Percentiles rank a stretch among this genome's conserved stretches.
Evolutionary conservation across 2,113 vertebrate species (phyloP).

Genomic region (Macrotus californicus): DNA sequence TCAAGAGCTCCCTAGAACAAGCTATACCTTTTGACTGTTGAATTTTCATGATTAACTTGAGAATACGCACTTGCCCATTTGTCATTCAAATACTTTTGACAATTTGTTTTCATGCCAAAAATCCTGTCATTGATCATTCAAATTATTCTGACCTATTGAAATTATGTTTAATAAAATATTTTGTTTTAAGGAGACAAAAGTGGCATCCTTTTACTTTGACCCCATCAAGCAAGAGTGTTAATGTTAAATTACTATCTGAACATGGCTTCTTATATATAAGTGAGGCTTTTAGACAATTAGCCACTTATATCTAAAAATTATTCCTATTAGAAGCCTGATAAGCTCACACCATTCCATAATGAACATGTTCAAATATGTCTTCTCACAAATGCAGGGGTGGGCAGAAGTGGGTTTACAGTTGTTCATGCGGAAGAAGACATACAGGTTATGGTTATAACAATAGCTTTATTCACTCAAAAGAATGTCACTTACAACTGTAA

Average conservation of each 20-base stretch:
- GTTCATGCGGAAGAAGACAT: not conserved
- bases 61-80: not conserved
- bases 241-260: not conserved
- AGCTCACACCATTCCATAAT: not conserved
- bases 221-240: not conserved
- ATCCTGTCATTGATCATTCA: not conserved
- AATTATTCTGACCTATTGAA: not conserved
- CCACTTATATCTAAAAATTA: not conserved
- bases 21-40: not conserved
- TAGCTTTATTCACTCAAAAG: not conserved
- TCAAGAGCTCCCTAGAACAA: not conserved
- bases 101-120: not conserved
- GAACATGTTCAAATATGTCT: not conserved
- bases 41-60: not conserved
- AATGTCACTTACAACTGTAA: not conserved
- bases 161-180: not conserved
- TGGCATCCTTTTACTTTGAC: not conserved
- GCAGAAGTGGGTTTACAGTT: too few relatives aligned
- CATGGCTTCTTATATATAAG: not conserved
- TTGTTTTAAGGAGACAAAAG: not conserved
- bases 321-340: not conserved
- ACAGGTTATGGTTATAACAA: not conserved
- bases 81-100: not conserved
- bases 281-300: not conserved
- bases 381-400: not conserved